These are phyloP conservation scores for Mastomys coucha DNA, from an alignment of 2,113 vertebrate species.

Conservation along the genomic window DNA sequence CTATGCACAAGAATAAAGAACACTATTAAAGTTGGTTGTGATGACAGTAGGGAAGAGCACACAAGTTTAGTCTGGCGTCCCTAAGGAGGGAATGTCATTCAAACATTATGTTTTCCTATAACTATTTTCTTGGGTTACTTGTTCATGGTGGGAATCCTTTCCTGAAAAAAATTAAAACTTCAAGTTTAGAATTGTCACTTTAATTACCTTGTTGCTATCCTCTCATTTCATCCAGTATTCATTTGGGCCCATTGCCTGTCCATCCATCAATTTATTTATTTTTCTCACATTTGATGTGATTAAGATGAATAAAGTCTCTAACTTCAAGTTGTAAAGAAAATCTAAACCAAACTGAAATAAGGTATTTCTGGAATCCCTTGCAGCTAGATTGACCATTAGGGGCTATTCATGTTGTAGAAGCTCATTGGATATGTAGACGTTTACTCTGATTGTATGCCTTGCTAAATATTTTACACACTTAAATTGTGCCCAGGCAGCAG, in stretches of 20 bases:
- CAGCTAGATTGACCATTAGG: background rate
- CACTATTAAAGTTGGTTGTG: background rate
- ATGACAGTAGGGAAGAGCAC: background rate
- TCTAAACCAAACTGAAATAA: background rate
- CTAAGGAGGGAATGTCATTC: slow-evolving; percentile 31
- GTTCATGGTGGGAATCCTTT: slow-evolving; percentile 13
- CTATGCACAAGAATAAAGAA: slow-evolving; percentile 16
- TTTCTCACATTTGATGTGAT: background rate
- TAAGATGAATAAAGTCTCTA: slow-evolving; percentile 6
- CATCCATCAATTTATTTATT: background rate
- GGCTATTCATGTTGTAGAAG: background rate
- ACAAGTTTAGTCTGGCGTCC: slow-evolving; percentile 3
- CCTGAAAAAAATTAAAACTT: slow-evolving; percentile 36
- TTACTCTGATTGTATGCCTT: background rate
- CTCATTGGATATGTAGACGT: background rate
- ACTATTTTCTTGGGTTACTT: slow-evolving; percentile 37
- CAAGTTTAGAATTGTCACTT: background rate
- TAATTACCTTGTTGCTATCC: background rate
- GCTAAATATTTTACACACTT: background rate
- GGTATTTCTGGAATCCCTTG: background rate
- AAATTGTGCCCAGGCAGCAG: background rate
- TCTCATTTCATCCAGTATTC: background rate
- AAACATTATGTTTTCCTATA: slow-evolving; percentile 48
- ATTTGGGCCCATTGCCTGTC: background rate
- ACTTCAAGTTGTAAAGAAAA: background rate